Conservation (phyloP, 1,140 invertebrate species). For the Hylaeus anthracinus region DNA sequence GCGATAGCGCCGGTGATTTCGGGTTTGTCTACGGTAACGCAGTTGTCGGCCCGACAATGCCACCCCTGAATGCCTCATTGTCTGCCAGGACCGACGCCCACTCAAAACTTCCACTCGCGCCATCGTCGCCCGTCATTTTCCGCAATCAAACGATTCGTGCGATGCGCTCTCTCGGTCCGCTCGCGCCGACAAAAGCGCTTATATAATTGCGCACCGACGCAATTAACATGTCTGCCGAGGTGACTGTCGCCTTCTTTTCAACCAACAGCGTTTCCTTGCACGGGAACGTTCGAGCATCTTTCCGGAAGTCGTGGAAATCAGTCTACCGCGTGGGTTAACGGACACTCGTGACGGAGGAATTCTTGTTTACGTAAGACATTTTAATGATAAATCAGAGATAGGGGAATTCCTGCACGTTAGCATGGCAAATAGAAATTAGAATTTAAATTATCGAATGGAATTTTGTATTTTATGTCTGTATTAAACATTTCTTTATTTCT, state of each 20-base stretch:
- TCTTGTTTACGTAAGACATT: no score
- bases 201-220: conserved; percentile 41
- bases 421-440: no score
- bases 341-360: no score
- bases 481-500: no score
- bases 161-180: conserved; percentile 22
- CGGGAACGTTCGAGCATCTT: background rate
- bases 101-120: conserved; percentile 72
- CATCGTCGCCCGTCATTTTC: conserved; percentile 67
- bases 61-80: conserved; percentile 76
- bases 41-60: conserved; percentile 75
- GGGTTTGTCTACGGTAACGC: conserved; percentile 79
- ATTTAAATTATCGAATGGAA: no score
- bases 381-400: no score
- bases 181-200: conserved; percentile 25
- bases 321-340: background rate
- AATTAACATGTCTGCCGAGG: conserved; percentile 52
- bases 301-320: background rate
- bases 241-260: conserved; percentile 1
- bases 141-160: conserved; percentile 69
- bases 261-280: conserved; percentile 7
- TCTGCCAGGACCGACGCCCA: conserved; percentile 72
- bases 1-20: conserved; percentile 76
- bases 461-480: no score
- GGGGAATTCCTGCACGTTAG: no score